Evolutionary conservation across 2,113 vertebrate species (phyloP).

Genomic region (Cinclus cinclus): DNA sequence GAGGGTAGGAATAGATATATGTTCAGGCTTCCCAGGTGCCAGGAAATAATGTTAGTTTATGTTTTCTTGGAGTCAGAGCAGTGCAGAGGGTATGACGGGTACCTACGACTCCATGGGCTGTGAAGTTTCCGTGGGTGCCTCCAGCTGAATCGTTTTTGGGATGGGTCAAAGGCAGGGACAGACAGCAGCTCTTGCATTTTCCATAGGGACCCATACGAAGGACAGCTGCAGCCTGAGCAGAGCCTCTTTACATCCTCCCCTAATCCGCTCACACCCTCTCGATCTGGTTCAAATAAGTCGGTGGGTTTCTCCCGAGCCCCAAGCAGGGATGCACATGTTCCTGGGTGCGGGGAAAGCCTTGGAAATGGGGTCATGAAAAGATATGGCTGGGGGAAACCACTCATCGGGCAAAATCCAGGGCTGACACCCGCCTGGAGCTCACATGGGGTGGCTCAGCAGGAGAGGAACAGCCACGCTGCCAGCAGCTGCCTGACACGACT

Average conservation of each 20-base stretch:
- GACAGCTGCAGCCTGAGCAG: neutral
- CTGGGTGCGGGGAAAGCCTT: neutral
- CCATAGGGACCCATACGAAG: neutral
- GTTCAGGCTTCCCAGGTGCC: neutral
- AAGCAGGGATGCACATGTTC: neutral
- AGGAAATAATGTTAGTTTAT: neutral
- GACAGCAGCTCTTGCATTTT: neutral
- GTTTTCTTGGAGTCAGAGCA: neutral
- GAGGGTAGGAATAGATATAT: neutral
- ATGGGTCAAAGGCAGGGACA: neutral
- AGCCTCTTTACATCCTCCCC: neutral
- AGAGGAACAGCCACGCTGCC: neutral
- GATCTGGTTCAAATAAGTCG: neutral
- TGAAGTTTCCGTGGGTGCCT: neutral
- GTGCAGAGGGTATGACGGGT: neutral
- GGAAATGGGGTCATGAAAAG: neutral
- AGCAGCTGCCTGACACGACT: neutral
- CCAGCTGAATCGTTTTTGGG: accelerated
- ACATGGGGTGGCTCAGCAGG: neutral
- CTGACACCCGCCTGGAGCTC: neutral
- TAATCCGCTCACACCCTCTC: neutral
- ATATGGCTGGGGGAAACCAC: neutral
- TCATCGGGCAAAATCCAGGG: neutral
- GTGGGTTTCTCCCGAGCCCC: neutral
- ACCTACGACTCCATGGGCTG: neutral